These are phyloP conservation scores for Atherix ibis DNA, from an alignment of 2,888 invertebrate species.

Conservation along the genomic window DNA sequence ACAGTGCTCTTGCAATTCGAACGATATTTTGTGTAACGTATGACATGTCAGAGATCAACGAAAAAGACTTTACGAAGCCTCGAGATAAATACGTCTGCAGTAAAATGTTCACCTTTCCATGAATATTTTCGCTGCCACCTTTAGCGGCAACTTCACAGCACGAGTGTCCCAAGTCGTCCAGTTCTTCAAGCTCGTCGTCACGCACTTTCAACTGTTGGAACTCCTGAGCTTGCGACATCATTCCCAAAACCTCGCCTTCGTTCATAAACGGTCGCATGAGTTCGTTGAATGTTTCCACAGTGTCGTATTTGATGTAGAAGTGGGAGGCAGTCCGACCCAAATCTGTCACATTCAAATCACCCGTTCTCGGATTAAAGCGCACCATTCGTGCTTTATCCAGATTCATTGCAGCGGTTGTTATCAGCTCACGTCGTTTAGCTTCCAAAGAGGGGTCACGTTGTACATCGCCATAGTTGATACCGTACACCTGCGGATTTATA, in stretches of 20 bases:
- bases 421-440: constrained; percentile 57
- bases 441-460: constrained; percentile 68
- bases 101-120: constrained; percentile 90
- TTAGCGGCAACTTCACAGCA: constrained; percentile 65
- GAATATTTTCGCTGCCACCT: constrained; percentile 74
- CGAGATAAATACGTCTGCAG: constrained; percentile 80
- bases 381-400: constrained; percentile 92
- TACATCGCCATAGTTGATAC: constrained; percentile 43
- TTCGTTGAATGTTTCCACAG: constrained; percentile 84
- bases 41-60: constrained; percentile 29
- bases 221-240: constrained; percentile 86
- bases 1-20: constrained; percentile 79
- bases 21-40: constrained; percentile 61
- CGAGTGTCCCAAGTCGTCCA: constrained; percentile 57
- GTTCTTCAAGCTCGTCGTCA: constrained; percentile 86
- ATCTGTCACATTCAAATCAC: constrained; percentile 65
- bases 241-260: constrained; percentile 69
- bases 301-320: constrained; percentile 93
- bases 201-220: constrained; percentile 91
- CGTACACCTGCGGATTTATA: constrained; percentile 70
- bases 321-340: constrained; percentile 93
- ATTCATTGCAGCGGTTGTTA: constrained; percentile 62
- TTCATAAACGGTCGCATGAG: constrained; percentile 65
- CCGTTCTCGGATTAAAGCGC: constrained; percentile 70
- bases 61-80: constrained; percentile 48